Conservation (phyloP, 2,113 vertebrate genomes). For the Anthoscopus minutus region DNA sequence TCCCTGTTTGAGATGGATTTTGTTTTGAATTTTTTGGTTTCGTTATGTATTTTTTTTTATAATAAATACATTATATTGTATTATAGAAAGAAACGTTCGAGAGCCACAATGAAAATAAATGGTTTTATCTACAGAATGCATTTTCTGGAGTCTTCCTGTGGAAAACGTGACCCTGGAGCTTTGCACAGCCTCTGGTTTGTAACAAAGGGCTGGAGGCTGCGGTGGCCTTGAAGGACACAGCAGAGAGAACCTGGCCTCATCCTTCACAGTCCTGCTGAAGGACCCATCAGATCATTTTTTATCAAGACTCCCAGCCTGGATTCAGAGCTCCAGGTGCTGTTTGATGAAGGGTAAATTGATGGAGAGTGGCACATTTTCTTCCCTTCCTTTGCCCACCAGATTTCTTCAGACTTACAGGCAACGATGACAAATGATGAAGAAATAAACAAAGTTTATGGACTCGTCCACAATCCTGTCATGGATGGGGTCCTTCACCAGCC, state of each 20-base stretch:
- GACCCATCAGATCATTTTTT: not conserved
- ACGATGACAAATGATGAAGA: not conserved
- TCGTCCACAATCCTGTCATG: fast-evolving
- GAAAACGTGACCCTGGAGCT: constrained; percentile 3
- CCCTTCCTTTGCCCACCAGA: not conserved
- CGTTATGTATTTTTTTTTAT: not conserved
- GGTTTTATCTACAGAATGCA: not conserved
- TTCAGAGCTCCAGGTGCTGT: not conserved
- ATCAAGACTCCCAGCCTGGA: not conserved
- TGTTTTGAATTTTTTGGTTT: constrained; percentile 52
- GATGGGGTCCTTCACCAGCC: not conserved
- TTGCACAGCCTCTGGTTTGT: not conserved
- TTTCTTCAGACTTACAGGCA: not conserved
- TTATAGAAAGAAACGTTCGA: not conserved
- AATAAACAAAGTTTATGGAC: not conserved
- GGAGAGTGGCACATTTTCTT: not conserved
- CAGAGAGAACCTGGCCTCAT: not conserved
- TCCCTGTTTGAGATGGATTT: not conserved
- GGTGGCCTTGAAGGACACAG: not conserved
- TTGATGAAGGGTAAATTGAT: not conserved
- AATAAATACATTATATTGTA: not conserved
- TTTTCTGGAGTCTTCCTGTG: not conserved
- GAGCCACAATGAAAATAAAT: not conserved
- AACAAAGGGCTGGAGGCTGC: not conserved
- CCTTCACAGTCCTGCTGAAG: not conserved